Evolutionary conservation across 2,113 vertebrate species (phyloP), one percentile per base, ranked within the genome.

Genomic region (Oriolus oriolus): DNA sequence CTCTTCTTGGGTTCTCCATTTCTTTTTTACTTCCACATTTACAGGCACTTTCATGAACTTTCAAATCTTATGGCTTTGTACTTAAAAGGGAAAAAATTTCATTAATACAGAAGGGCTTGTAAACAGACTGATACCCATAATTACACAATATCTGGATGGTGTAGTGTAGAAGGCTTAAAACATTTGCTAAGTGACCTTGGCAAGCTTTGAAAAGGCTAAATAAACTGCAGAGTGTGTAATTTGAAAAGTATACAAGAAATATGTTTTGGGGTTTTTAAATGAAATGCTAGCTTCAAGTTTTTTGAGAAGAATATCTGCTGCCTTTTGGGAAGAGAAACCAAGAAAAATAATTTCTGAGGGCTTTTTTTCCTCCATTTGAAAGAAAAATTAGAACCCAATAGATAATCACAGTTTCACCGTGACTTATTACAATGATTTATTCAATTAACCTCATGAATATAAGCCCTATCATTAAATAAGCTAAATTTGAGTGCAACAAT

Each of bases 391-490:
- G 85, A 98, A 96, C 95, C 95, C 27, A 49, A 93, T 96, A 97
- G 96, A 97, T 97, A 94, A 95, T 97, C 92, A 96, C 95, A 97
- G 91, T 95, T 98, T 98, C 89, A 94, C 96, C 90, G 97, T 64
- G 92, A 94, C 73, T 96, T 97, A 93, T 98, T 97, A 97, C 95
- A 98, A 98, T 97, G 91, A 96, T 98, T 95, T 98, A 98, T 98
- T 98, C 98, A 98, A 98, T 98, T 98, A 98, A 97, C 93, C 92
- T 97, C 94, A 93, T 97, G 96, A 97, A 97, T 97, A 77, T 93
- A 97, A 96, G 35, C 47, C 88, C 93, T 96, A 94, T 97, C 92
- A 97, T 98, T 97, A 98, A 97, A 97, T 97, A 97, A 97, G 91
- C 96, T 96, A 96, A 97, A 97, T 97, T 92, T 93, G 87, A 97